Evolutionary conservation across 2,113 vertebrate species (phyloP).

Genomic region (Dasypus novemcinctus): DNA sequence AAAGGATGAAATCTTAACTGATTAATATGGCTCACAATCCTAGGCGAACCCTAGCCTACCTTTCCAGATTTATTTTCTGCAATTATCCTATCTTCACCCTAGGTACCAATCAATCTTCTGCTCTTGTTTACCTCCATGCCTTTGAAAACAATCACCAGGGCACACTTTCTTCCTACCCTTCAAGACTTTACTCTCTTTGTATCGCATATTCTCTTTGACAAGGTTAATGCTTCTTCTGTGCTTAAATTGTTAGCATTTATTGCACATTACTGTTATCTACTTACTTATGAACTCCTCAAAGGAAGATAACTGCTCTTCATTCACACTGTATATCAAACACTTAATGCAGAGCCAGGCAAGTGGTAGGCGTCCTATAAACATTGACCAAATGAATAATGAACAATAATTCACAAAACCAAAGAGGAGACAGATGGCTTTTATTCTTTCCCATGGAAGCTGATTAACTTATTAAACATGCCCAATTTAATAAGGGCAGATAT

Average conservation of each 20-base stretch:
- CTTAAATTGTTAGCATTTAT: not conserved
- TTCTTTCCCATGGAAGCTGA: not conserved
- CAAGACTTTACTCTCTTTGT: not conserved
- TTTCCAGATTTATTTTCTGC: not conserved
- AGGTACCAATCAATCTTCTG: not conserved
- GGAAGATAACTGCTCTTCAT: not conserved
- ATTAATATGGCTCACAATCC: not conserved
- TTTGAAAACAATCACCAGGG: not conserved
- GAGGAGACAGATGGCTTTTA: not conserved
- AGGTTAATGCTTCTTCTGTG: not conserved
- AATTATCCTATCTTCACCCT: not conserved
- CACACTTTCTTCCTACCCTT: not conserved
- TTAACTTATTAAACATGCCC: conserved; percentile 17
- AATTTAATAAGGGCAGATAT: not conserved
- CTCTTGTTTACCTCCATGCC: not conserved
- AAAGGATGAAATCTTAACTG: not conserved
- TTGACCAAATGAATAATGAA: not conserved
- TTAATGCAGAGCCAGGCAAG: not conserved
- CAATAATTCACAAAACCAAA: conserved; percentile 15
- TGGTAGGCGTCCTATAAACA: not conserved
- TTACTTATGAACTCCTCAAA: not conserved
- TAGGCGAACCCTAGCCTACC: not conserved
- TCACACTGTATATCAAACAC: not conserved
- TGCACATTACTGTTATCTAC: not conserved
- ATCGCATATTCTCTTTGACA: not conserved